A percentile compares a stretch with the other conserved stretches of the same genome.
These are phyloP conservation scores for Rhagium mordax DNA, from an alignment of 2,888 invertebrate species.

Conservation along the genomic window DNA sequence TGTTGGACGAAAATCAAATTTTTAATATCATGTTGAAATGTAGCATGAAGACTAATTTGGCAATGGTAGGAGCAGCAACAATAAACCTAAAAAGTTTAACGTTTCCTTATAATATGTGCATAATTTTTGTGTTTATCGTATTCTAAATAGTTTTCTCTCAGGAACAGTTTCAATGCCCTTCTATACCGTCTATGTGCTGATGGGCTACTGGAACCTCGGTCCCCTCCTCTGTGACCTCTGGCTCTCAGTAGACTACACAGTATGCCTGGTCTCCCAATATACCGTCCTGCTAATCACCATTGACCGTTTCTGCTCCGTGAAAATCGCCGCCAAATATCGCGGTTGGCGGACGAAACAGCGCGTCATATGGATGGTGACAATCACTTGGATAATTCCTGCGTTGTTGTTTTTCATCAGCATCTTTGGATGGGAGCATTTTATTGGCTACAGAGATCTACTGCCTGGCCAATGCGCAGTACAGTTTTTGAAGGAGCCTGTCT, in stretches of 20 bases:
- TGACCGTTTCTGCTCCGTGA: conserved; percentile 98
- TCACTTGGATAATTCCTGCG: conserved; percentile 97
- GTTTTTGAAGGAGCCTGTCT: conserved; percentile 96
- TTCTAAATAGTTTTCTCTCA: too few species aligned
- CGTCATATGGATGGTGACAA: conserved; percentile 95
- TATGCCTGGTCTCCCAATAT: conserved; percentile 98
- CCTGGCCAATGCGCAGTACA: conserved; percentile 96
- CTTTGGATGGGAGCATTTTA: conserved; percentile 99
- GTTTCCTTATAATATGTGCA: too few species aligned
- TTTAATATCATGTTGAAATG: too few species aligned
- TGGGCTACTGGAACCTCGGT: conserved; percentile 98
- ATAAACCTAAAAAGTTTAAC: too few species aligned
- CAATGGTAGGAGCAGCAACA: too few species aligned
- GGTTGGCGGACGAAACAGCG: conserved; percentile 96
- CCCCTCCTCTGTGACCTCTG: conserved; percentile 97
- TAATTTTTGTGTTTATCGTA: too few species aligned
- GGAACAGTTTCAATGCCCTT: conserved; percentile 99
- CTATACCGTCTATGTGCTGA: conserved; percentile 96
- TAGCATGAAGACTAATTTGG: too few species aligned
- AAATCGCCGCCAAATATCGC: conserved; percentile 97
- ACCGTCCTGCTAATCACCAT: conserved; percentile 98
- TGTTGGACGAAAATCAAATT: too few species aligned
- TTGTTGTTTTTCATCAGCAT: conserved; percentile 97
- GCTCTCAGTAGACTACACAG: conserved; percentile 99
- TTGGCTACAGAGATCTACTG: conserved; percentile 89